Percentiles rank a stretch among this genome's conserved stretches.
Conservation (phyloP, 1,140 invertebrate species). For the Plutomurus gul region DNA sequence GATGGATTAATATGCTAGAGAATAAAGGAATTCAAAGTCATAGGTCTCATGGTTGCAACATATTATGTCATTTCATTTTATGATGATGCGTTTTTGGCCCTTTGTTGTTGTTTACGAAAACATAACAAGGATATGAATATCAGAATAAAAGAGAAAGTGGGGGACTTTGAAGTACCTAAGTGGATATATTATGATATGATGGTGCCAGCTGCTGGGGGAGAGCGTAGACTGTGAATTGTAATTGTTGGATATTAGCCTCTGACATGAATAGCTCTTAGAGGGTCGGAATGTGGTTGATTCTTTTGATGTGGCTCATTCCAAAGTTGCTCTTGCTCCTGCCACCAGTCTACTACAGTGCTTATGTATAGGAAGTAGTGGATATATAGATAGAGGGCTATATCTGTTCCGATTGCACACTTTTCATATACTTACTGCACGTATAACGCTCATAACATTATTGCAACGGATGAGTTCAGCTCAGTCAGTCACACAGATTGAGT, state of each 20-base stretch:
- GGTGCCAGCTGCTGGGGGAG: neutral
- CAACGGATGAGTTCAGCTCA: neutral
- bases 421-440: no score
- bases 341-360: no score
- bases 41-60: no score
- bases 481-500: neutral
- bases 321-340: neutral
- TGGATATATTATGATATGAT: neutral
- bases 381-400: no score
- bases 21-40: no score
- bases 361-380: neutral
- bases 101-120: slow-evolving; percentile 3
- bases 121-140: neutral
- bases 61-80: neutral
- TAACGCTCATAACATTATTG: neutral
- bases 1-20: no score
- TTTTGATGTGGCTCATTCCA: neutral
- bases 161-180: neutral
- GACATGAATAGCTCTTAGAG: neutral
- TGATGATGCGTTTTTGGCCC: neutral
- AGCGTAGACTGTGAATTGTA: neutral
- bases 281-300: neutral
- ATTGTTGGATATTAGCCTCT: neutral
- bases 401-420: slow-evolving; percentile 25
- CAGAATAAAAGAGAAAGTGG: neutral